Conservation (phyloP, 2,797 vertebrate genomes). For the Coendou prehensilis region DNA sequence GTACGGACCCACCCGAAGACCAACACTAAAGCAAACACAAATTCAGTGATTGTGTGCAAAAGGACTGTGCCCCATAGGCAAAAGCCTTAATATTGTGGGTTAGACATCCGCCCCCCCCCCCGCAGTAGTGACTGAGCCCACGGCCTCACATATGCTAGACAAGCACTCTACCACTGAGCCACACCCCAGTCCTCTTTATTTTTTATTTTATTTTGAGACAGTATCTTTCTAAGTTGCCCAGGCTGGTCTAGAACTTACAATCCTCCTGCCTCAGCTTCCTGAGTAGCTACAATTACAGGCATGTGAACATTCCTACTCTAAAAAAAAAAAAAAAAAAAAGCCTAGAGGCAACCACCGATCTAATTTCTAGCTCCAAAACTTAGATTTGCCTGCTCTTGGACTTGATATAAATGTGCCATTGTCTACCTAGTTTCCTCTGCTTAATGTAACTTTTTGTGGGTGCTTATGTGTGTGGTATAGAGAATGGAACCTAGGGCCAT, state of each 20-base stretch:
- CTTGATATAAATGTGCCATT: not conserved
- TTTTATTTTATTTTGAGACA: not conserved
- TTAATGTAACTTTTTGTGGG: not conserved
- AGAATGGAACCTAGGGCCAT: not conserved
- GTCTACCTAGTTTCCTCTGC: not conserved
- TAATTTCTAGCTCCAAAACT: not conserved
- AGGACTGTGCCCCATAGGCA: not conserved
- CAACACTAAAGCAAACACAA: not conserved
- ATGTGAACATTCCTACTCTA: not conserved
- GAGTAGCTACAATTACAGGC: not conserved
- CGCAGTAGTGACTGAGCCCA: not conserved
- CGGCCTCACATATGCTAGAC: not conserved
- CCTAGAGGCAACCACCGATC: not conserved
- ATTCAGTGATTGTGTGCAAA: not conserved
- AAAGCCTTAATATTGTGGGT: not conserved
- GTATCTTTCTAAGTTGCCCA: not conserved
- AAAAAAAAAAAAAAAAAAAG: not conserved
- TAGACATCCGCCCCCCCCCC: not conserved
- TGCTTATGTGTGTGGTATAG: not conserved
- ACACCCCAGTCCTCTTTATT: not conserved
- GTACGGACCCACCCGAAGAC: not conserved
- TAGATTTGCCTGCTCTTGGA: not conserved
- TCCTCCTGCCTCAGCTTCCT: not conserved
- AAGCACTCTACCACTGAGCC: not conserved
- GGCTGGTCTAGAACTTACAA: not conserved